These are phyloP conservation scores for Tachystola acroxantha DNA, from an alignment of 2,888 invertebrate species.

Conservation along the genomic window DNA sequence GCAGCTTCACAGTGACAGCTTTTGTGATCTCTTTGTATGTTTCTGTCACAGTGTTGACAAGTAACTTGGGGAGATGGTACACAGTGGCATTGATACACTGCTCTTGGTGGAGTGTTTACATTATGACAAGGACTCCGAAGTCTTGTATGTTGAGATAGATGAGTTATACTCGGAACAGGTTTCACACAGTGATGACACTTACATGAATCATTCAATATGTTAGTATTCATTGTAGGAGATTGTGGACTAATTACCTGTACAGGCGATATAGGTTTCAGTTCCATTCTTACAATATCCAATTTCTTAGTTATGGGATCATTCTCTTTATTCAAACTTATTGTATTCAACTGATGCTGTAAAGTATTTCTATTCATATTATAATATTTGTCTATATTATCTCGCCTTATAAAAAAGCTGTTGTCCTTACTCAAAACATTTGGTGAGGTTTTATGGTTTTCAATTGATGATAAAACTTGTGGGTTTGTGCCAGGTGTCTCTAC, in stretches of 20 bases:
- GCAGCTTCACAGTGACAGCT: constrained; percentile 21
- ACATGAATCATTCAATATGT: constrained; percentile 26
- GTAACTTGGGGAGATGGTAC: constrained; percentile 15
- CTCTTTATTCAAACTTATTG: constrained; percentile 45
- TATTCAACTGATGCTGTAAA: constrained; percentile 34
- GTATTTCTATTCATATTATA: constrained; percentile 17
- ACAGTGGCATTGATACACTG: constrained; percentile 20
- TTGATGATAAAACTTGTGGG: constrained; percentile 24
- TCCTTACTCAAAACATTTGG: constrained; percentile 39
- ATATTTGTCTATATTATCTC: constrained; percentile 39
- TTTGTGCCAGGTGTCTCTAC: not conserved
- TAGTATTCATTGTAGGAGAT: constrained; percentile 5
- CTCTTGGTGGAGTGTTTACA: not conserved
- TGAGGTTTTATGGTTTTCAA: constrained; percentile 31
- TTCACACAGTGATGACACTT: constrained; percentile 48
- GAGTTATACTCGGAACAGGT: constrained; percentile 10
- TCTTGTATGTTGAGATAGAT: not conserved
- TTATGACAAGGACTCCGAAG: not conserved
- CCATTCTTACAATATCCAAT: constrained; percentile 29
- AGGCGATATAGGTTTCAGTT: not conserved
- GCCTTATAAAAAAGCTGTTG: constrained; percentile 55
- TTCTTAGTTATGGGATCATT: constrained; percentile 41
- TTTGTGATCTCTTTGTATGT: constrained; percentile 11
- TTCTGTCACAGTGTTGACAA: constrained; percentile 23
- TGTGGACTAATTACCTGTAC: constrained; percentile 1